A percentile compares a stretch with the other conserved stretches of the same genome.
Conservation (phyloP, 2,113 vertebrate species). For the Cyphomyrus plagiostoma region DNA sequence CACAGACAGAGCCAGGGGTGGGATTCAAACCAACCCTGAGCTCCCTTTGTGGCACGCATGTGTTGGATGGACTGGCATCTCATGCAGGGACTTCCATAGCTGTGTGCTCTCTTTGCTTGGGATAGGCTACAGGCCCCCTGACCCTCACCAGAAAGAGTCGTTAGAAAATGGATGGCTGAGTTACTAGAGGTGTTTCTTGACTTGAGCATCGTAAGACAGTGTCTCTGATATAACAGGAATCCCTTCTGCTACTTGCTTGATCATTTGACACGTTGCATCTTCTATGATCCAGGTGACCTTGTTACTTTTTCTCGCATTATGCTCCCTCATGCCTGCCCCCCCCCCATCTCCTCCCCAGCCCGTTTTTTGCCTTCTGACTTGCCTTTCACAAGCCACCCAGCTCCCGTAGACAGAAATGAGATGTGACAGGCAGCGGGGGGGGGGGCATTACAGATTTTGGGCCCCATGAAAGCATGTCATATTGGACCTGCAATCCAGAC, state of each 20-base stretch:
- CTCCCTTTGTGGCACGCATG: not conserved
- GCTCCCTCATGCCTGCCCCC: not conserved
- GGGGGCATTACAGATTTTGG: not conserved
- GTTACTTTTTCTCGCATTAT: not conserved
- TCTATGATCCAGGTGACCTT: not conserved
- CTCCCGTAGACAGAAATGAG: constrained; percentile 30
- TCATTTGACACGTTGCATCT: not conserved
- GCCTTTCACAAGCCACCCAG: constrained; percentile 35
- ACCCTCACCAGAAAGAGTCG: not conserved
- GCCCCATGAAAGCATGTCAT: not conserved
- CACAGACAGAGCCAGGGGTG: not conserved
- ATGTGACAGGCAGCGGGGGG: constrained; percentile 19
- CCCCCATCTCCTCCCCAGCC: not conserved
- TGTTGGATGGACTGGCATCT: not conserved
- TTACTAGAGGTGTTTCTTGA: not conserved
- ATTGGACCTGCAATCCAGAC: not conserved
- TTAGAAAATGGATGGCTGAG: not conserved
- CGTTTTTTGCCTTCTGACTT: not conserved
- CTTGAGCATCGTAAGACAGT: not conserved
- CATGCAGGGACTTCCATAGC: not conserved
- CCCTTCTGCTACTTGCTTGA: not conserved
- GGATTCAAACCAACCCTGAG: not conserved
- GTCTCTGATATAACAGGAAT: not conserved
- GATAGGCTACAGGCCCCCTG: not conserved
- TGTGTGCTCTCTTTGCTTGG: not conserved